Evolutionary conservation across 1,140 invertebrate species (phyloP).

Genomic region (Atta cephalotes): DNA sequence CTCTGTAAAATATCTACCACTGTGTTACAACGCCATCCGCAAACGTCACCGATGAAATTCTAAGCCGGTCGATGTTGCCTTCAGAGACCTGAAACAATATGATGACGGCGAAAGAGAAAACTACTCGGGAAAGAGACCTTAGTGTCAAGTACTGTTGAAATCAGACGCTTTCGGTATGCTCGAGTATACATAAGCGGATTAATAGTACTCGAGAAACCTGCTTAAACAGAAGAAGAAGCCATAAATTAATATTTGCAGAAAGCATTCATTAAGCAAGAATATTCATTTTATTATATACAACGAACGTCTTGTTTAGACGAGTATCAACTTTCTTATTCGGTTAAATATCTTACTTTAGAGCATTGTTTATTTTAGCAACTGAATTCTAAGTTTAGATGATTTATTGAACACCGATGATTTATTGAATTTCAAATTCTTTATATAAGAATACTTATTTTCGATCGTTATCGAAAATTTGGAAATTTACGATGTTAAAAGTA

Average conservation of each 20-base stretch:
- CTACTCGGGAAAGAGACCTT: neutral
- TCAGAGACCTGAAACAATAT: neutral
- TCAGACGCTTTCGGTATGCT: neutral
- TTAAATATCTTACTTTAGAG: neutral
- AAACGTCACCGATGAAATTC: conserved; percentile 56
- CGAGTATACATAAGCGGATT: neutral
- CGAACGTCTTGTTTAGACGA: neutral
- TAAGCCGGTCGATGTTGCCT: conserved; percentile 8
- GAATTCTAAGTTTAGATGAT: neutral
- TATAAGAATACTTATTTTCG: no score
- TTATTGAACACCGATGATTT: neutral
- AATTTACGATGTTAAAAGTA: neutral
- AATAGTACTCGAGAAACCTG: neutral
- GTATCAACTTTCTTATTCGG: neutral
- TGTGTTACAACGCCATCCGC: conserved; percentile 25
- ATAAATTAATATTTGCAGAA: conserved; percentile 16
- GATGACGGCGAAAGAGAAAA: conserved; percentile 23
- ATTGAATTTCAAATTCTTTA: neutral
- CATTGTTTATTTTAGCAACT: neutral
- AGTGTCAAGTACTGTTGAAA: neutral
- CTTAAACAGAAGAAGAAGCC: neutral
- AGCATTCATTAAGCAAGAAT: neutral
- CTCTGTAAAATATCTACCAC: conserved; percentile 55
- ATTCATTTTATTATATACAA: neutral
- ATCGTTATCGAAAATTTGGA: neutral